A percentile compares a stretch with the other conserved stretches of the same genome.
phyloP scores from a whole-genome alignment of 2,888 invertebrate species.

The Synergus gifuensis region DNA sequence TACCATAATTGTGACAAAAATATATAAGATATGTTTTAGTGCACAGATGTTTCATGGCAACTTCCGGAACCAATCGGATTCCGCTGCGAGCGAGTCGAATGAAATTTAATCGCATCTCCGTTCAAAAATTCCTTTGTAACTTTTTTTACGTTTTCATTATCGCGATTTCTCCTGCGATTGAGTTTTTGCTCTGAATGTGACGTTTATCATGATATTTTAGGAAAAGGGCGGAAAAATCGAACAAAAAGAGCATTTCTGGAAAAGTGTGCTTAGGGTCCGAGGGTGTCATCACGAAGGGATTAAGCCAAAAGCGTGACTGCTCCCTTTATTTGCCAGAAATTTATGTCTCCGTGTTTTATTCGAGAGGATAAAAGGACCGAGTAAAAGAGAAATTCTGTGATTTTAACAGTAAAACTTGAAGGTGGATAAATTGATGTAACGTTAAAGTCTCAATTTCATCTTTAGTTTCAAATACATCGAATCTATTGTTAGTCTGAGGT shows the following conservation, averaged over 20 bases:
- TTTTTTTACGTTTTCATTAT: not conserved
- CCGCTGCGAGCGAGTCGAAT: not conserved
- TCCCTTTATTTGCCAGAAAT: not conserved
- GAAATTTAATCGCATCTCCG: not conserved
- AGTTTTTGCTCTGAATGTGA: not conserved
- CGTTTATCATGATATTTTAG: not conserved
- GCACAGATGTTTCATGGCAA: not conserved
- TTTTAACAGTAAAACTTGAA: not conserved
- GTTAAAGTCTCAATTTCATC: not conserved
- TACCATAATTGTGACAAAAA: too few relatives aligned
- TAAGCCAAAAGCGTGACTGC: not conserved
- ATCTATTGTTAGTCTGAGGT: slow-evolving; percentile 30
- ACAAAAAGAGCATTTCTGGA: not conserved
- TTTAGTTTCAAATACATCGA: not conserved
- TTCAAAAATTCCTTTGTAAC: not conserved
- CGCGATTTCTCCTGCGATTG: slow-evolving; percentile 7
- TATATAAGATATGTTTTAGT: not conserved
- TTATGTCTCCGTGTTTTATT: not conserved
- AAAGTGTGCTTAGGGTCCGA: not conserved
- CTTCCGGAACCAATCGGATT: not conserved
- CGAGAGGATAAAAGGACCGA: not conserved
- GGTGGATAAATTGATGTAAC: not conserved
- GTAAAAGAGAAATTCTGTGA: not conserved
- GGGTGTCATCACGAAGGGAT: not conserved
- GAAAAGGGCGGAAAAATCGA: not conserved